Evolutionary conservation across 2,888 invertebrate species (phyloP), one percentile per base, ranked within the genome.

Genomic region (Gastracanthus pulcherrimus): DNA sequence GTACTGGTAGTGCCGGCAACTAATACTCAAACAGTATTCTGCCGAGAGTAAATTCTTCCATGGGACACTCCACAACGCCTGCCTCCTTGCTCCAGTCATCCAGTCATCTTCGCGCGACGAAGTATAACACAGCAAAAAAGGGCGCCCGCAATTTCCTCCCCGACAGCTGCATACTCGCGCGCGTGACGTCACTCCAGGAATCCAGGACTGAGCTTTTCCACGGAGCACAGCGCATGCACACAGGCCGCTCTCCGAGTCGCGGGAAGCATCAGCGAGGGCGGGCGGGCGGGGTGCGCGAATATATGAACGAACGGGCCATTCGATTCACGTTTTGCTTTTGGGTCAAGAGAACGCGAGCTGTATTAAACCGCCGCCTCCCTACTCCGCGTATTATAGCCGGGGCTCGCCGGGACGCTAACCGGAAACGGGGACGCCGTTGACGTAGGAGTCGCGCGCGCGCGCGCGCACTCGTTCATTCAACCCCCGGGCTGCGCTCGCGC

Each of bases 401-500:
- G 38, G 41, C 66, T 3, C 19, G n/a, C 51, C 0, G 69, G 48
- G 69, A 51, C 48, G 87, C 87, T 87, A 87, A 88, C 88, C 89
- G 87, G 88, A 90, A 90, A 89, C 87, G 85, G 86, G 90, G 89
- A 88, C 90, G 85, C 51, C 82, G 86, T 88, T 90, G 91, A 91
- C 91, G 91, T 90, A 90, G 89, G 85, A 80, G 84, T 83, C 82
- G 72, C 58, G 84, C 82, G 45, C 87, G n/a, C n/a, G n/a, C n/a
- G n/a, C n/a, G n/a, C n/a, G n/a, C n/a, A n/a, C n/a, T n/a, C n/a
- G 90, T 91, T 89, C 90, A 90, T 91, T 91, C 90, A 91, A 90
- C 91, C 76, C 60, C 89, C 89, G 55, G 70, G 48, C 55, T 19
- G 51, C 71, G 64, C 86, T 85, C 84, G 87, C 88, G 83, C 88